Evolutionary conservation across 2,113 vertebrate species (phyloP).

Genomic region (Argyrosomus japonicus): DNA sequence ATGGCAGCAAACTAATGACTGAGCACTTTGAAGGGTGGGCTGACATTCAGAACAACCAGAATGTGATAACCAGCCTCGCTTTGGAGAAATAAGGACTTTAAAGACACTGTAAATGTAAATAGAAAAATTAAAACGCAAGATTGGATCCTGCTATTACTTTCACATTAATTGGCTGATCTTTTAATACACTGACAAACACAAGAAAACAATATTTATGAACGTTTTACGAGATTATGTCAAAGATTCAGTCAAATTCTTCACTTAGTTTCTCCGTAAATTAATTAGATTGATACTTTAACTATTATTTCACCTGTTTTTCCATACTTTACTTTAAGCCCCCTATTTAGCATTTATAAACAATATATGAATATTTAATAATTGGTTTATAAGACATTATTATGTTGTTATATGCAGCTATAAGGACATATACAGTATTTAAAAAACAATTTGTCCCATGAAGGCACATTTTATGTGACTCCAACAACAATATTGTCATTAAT

Average conservation of each 20-base stretch:
- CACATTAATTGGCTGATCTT: neutral
- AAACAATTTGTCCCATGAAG: neutral
- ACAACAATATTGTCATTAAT: neutral
- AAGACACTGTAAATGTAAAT: neutral
- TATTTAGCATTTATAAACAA: neutral
- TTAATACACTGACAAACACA: neutral
- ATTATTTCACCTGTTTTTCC: neutral
- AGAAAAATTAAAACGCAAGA: neutral
- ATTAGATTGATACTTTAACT: neutral
- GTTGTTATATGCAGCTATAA: neutral
- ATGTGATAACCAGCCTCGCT: neutral
- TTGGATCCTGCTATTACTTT: neutral
- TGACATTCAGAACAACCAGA: conserved; percentile 18
- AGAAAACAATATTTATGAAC: neutral
- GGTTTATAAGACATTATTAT: no score
- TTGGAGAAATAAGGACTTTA: conserved; percentile 12
- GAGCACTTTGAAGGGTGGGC: conserved; percentile 44
- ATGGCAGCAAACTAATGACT: conserved; percentile 67
- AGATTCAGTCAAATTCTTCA: no score
- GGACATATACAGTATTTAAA: neutral
- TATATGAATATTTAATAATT: no score
- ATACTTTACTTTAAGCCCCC: neutral
- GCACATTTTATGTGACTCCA: neutral
- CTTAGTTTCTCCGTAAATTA: neutral
- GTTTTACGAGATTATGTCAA: no score